phyloP scores from a whole-genome alignment of 1,140 invertebrate genomes.

The Zaprionus vittiger region DNA sequence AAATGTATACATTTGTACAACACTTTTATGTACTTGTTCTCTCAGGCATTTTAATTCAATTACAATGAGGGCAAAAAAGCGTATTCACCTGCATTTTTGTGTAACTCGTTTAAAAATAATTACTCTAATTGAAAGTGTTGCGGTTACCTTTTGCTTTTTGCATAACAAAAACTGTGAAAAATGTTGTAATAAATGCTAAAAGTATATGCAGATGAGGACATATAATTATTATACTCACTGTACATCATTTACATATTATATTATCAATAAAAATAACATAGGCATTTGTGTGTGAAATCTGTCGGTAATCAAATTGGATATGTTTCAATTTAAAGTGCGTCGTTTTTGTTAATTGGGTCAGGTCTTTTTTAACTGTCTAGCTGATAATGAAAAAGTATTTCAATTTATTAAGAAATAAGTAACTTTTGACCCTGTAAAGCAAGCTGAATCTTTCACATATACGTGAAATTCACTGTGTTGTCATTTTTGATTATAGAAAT shows the following conservation, averaged over 20 bases:
- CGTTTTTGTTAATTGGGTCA: not conserved
- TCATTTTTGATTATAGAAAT: not conserved
- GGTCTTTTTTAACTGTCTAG: not conserved
- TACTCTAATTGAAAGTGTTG: conserved; percentile 48
- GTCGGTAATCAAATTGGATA: not conserved
- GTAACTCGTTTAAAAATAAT: conserved; percentile 28
- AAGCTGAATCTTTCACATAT: not conserved
- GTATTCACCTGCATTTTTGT: conserved; percentile 24
- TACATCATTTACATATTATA: conserved; percentile 47
- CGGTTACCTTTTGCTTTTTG: conserved; percentile 47
- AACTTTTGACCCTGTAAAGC: not conserved
- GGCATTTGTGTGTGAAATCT: not conserved
- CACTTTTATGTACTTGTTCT: not conserved
- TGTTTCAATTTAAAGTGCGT: not conserved
- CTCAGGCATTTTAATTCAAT: conserved; percentile 11
- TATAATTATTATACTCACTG: not conserved
- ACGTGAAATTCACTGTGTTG: not conserved
- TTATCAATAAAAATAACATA: not conserved
- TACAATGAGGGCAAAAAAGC: not conserved
- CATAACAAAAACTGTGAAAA: not conserved
- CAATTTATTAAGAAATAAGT: not conserved
- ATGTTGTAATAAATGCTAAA: conserved; percentile 7
- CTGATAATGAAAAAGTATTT: not conserved
- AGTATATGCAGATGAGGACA: not conserved
- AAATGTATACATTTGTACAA: conserved; percentile 4